Conservation (phyloP, 2,113 vertebrate genomes). For the Pomatorhinus ruficollis region DNA sequence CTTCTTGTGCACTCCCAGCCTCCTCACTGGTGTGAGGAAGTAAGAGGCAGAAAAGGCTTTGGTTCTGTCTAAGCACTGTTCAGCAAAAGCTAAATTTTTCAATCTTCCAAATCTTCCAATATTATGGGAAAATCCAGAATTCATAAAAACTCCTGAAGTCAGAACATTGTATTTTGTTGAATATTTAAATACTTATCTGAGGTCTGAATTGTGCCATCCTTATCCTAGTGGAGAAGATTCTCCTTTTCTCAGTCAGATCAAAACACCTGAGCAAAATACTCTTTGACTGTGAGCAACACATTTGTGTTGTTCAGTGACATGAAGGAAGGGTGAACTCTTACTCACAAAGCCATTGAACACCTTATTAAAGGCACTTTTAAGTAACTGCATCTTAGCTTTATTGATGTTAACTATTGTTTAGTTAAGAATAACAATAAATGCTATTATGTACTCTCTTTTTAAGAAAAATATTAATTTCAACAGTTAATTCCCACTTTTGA, state of each 20-base stretch:
- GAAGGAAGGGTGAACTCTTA: background rate
- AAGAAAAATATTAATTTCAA: background rate
- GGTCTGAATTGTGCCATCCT: background rate
- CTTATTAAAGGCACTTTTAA: background rate
- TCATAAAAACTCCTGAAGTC: background rate
- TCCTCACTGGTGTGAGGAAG: background rate
- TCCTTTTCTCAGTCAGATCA: background rate
- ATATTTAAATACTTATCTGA: background rate
- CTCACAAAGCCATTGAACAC: background rate
- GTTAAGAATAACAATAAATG: background rate
- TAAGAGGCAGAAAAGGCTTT: background rate
- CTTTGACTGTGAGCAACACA: background rate
- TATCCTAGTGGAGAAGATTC: background rate
- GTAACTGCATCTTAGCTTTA: background rate
- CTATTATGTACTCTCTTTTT: background rate
- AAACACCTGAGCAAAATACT: background rate
- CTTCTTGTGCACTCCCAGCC: background rate
- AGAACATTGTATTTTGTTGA: background rate
- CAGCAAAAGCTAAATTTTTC: background rate
- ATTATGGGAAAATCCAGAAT: background rate
- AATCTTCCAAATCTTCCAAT: background rate
- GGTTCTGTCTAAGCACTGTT: background rate
- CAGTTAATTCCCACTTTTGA: background rate
- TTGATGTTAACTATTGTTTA: background rate
- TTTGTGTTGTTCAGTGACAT: background rate